Evolutionary conservation across 2,797 vertebrate genomes (phyloP).

Genomic region (Sebastes itinus): DNA sequence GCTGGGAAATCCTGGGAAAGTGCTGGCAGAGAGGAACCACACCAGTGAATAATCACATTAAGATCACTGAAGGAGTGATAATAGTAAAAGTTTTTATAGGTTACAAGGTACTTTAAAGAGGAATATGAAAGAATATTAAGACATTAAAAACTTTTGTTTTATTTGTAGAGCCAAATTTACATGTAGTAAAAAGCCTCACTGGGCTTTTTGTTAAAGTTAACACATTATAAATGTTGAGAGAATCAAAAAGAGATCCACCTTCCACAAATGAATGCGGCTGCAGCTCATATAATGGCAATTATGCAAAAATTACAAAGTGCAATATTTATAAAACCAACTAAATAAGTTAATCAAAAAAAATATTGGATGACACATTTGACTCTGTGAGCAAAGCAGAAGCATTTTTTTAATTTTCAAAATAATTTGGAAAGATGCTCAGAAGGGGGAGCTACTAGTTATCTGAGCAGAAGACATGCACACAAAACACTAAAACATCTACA

Average conservation of each 20-base stretch:
- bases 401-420: background rate
- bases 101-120: background rate
- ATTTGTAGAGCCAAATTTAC: background rate
- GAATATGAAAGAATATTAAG: background rate
- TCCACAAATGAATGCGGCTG: background rate
- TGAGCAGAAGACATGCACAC: background rate
- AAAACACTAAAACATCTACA: background rate
- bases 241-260: background rate
- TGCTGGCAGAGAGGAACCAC: background rate
- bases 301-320: background rate
- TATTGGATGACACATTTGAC: background rate
- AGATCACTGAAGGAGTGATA: background rate
- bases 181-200: background rate
- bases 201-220: background rate
- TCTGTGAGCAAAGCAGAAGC: background rate
- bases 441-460: background rate
- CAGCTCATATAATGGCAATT: background rate
- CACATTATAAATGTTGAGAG: background rate
- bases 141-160: background rate
- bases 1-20: slow-evolving; percentile 24
- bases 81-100: background rate
- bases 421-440: background rate
- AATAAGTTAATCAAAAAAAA: background rate
- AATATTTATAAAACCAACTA: background rate
- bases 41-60: background rate